phyloP scores from a whole-genome alignment of 2,888 invertebrate species.

The Hemithea aestivaria region DNA sequence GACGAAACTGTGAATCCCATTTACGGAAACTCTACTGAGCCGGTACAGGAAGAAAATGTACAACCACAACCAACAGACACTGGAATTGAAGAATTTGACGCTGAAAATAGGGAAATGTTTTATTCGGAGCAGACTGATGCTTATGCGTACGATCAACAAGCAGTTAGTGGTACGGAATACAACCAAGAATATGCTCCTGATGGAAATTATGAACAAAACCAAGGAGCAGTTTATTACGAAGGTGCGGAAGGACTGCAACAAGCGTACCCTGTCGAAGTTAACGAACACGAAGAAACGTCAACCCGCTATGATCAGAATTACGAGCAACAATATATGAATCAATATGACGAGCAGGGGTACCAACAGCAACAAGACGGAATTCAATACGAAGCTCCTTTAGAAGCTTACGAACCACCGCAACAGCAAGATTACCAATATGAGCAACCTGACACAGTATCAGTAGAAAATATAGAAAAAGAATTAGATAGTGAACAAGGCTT shows the following conservation, averaged over 20 bases:
- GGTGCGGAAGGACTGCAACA: slow-evolving; percentile 32
- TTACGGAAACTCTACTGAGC: slow-evolving; percentile 6
- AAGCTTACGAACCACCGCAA: slow-evolving; percentile 17
- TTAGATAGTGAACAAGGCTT: slow-evolving; percentile 43
- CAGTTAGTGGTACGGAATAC: slow-evolving; percentile 24
- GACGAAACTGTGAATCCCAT: slow-evolving; percentile 17
- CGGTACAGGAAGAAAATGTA: slow-evolving; percentile 6
- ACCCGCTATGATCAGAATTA: slow-evolving; percentile 56
- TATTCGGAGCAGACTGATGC: slow-evolving; percentile 44
- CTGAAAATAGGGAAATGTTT: slow-evolving; percentile 54
- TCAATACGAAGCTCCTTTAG: slow-evolving; percentile 17
- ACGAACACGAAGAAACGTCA: slow-evolving; percentile 51
- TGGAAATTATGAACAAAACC: slow-evolving; percentile 34
- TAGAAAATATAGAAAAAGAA: slow-evolving; percentile 37
- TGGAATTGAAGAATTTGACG: slow-evolving; percentile 48
- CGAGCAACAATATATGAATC: slow-evolving; percentile 48
- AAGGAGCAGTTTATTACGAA: slow-evolving; percentile 49
- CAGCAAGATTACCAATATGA: slow-evolving; percentile 25
- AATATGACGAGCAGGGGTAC: slow-evolving; percentile 30
- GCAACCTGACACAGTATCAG: slow-evolving; percentile 31
- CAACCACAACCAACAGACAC: slow-evolving; percentile 19
- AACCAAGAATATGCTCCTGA: slow-evolving; percentile 31
- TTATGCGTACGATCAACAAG: slow-evolving; percentile 36
- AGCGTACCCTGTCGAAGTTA: slow-evolving; percentile 39
- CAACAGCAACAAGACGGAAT: slow-evolving; percentile 22